A percentile compares a stretch with the other conserved stretches of the same genome.
These are phyloP conservation scores for Aphis craccivora DNA, from an alignment of 1,140 invertebrate species.

Conservation along the genomic window DNA sequence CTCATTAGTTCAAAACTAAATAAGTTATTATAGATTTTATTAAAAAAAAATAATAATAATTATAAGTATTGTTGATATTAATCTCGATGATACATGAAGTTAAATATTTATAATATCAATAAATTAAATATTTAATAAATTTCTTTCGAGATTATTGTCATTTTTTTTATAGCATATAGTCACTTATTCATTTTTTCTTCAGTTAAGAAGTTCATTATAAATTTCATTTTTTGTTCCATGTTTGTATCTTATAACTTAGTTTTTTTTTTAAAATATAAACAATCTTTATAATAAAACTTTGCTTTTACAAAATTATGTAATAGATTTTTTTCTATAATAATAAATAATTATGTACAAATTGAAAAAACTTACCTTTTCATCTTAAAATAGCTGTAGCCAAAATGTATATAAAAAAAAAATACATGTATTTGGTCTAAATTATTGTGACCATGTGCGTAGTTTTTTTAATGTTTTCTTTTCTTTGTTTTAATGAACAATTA, in stretches of 20 bases:
- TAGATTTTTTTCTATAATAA: not conserved
- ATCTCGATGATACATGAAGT: not conserved
- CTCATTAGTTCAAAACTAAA: too few species aligned
- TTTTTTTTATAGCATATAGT: not conserved
- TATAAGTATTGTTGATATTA: not conserved
- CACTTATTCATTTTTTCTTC: not conserved
- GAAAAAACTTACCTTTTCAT: not conserved
- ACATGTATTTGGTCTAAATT: not conserved
- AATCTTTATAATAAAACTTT: not conserved
- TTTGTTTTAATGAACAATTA: constrained; percentile 14
- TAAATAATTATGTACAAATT: not conserved
- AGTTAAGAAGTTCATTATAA: not conserved
- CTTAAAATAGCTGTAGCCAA: not conserved
- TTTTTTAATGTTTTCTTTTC: not conserved
- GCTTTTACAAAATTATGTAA: not conserved
- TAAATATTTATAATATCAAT: not conserved
- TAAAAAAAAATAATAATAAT: not conserved
- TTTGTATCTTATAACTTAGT: not conserved
- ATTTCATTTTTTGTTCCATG: not conserved
- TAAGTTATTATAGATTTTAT: too few species aligned
- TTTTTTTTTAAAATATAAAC: not conserved
- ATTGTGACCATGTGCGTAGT: not conserved
- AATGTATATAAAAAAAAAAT: not conserved
- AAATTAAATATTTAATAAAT: not conserved
- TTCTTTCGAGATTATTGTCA: not conserved